These are phyloP conservation scores for Pelecanoides urinatrix DNA, from an alignment of 2,113 vertebrate genomes.

Conservation along the genomic window DNA sequence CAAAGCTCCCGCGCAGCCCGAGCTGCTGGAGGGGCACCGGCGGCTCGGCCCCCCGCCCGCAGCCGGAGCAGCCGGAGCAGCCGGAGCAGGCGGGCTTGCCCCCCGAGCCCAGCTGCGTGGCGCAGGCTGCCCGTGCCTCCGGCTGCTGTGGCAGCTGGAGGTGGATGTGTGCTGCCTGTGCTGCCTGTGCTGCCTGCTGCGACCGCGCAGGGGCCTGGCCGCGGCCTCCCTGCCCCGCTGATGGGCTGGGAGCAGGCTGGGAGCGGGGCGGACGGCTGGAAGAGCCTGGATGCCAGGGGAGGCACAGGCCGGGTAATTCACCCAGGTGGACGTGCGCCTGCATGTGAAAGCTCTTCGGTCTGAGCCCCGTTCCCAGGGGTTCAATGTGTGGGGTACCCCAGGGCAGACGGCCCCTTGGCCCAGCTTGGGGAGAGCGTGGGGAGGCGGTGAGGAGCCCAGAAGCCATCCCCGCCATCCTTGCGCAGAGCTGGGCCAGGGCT, in stretches of 20 bases:
- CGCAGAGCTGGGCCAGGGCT: not conserved
- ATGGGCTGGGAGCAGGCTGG: not conserved
- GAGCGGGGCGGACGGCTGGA: not conserved
- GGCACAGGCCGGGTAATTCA: not conserved
- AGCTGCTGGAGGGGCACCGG: not conserved
- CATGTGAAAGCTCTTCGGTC: not conserved
- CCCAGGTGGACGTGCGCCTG: accelerated
- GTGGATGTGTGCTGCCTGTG: not conserved
- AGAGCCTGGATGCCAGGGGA: not conserved
- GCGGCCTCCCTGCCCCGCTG: not conserved
- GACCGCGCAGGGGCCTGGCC: not conserved
- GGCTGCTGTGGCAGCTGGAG: not conserved
- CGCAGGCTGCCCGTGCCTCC: not conserved
- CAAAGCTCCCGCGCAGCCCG: not conserved
- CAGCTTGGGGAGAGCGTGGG: not conserved
- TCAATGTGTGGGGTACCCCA: too few species aligned
- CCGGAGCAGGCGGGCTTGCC: accelerated
- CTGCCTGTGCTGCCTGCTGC: not conserved
- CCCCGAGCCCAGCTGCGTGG: not conserved
- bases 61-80: not conserved
- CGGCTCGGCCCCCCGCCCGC: not conserved
- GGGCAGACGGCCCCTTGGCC: not conserved
- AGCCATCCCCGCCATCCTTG: not conserved
- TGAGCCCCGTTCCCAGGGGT: accelerated
- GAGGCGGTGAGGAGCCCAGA: not conserved